phyloP scores from a whole-genome alignment of 2,797 vertebrate species.

The Linurgus olivaceus region DNA sequence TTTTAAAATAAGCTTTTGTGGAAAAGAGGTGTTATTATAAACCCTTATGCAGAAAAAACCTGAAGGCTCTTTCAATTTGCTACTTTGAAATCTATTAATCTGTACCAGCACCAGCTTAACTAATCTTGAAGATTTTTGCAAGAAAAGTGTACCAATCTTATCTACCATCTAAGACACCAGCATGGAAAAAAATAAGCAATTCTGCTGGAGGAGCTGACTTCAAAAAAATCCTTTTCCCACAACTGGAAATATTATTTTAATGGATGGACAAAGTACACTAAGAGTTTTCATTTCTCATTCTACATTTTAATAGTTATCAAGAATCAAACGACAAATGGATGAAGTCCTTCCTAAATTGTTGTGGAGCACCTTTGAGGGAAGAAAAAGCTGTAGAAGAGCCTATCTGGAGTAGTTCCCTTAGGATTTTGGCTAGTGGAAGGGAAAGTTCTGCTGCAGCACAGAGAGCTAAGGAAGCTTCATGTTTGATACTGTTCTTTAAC shows the following conservation, averaged over 20 bases:
- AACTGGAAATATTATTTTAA: neutral
- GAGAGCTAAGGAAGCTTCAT: neutral
- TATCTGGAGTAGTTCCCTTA: neutral
- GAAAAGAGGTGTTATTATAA: constrained; percentile 23
- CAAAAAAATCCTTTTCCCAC: neutral
- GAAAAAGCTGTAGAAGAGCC: neutral
- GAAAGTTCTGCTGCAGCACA: neutral
- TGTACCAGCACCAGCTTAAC: neutral
- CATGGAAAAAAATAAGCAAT: neutral
- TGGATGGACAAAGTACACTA: neutral
- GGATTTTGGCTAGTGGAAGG: neutral
- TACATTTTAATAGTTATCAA: neutral
- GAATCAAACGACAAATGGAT: neutral
- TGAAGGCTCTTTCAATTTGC: neutral
- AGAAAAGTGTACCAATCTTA: neutral
- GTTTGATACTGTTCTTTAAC: neutral
- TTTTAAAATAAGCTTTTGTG: neutral
- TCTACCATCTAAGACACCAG: neutral
- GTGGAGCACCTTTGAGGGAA: neutral
- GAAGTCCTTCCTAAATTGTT: neutral
- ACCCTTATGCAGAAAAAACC: neutral
- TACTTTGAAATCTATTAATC: constrained; percentile 2
- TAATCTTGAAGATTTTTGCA: neutral
- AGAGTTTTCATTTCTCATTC: neutral
- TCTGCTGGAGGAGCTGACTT: neutral